Evolutionary conservation across 53 echinoderm and acorn worm species (phyloP).

Genomic region (Antedon mediterranea): DNA sequence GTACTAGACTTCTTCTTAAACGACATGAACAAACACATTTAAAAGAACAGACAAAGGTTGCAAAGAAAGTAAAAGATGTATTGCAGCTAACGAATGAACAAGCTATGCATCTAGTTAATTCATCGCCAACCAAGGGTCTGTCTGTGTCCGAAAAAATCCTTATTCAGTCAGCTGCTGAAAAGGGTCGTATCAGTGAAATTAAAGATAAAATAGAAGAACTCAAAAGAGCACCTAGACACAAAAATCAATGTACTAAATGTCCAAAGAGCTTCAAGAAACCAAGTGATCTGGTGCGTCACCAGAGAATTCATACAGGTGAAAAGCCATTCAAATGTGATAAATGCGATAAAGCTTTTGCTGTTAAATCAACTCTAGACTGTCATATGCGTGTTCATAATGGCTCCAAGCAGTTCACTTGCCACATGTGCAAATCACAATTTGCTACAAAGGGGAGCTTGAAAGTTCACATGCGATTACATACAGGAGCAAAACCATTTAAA

Average conservation of each 20-base stretch:
- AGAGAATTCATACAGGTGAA: slow-evolving; percentile 88
- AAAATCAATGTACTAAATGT: slow-evolving; percentile 67
- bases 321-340: slow-evolving; percentile 80
- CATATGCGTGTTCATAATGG: slow-evolving; percentile 80
- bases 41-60: slow-evolving; percentile 4
- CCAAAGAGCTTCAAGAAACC: slow-evolving; percentile 89
- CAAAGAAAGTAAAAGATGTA: slow-evolving; percentile 38
- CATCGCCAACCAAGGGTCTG: slow-evolving; percentile 43
- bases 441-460: slow-evolving; percentile 90
- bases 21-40: slow-evolving; percentile 42
- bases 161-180: slow-evolving; percentile 66
- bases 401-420: slow-evolving; percentile 64
- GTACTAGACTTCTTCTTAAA: slow-evolving; percentile 54
- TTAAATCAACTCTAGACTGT: slow-evolving; percentile 81
- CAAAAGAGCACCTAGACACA: slow-evolving; percentile 54
- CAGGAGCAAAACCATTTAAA: slow-evolving; percentile 91
- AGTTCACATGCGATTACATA: slow-evolving; percentile 95
- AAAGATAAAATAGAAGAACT: slow-evolving; percentile 48
- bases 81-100: slow-evolving; percentile 59
- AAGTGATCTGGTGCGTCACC: slow-evolving; percentile 83
- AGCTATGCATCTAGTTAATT: slow-evolving; percentile 50
- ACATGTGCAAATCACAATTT: slow-evolving; percentile 79
- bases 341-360: slow-evolving; percentile 71
- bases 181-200: slow-evolving; percentile 77
- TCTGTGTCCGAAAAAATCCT: slow-evolving; percentile 76